Percentiles rank a stretch among this genome's conserved stretches.
Evolutionary conservation across 2,113 vertebrate genomes (phyloP).

Genomic region (Macquaria australasica): DNA sequence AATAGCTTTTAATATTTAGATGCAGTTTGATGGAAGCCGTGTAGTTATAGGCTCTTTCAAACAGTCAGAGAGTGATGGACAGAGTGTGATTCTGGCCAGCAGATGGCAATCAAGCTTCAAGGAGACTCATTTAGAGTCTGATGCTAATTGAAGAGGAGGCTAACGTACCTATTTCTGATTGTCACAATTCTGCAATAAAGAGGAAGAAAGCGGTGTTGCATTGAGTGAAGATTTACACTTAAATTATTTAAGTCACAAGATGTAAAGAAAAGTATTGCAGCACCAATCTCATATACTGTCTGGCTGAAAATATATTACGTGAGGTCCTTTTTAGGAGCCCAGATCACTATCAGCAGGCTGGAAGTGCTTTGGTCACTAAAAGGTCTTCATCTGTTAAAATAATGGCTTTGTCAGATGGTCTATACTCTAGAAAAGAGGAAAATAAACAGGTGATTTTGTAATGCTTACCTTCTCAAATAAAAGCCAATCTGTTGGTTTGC

Average conservation of each 20-base stretch:
- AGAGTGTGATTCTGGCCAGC: slow-evolving; percentile 25
- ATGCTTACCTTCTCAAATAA: not conserved
- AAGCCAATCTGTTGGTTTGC: not conserved
- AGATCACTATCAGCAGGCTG: not conserved
- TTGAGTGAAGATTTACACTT: not conserved
- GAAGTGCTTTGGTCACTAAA: too few species aligned
- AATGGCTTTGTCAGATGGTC: not conserved
- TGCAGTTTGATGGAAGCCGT: not conserved
- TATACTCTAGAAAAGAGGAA: not conserved
- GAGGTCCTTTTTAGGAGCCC: not conserved
- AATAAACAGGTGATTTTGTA: not conserved
- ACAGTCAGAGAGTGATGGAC: not conserved
- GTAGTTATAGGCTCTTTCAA: too few species aligned
- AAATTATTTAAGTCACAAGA: not conserved
- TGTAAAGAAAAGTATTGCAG: not conserved
- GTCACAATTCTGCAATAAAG: not conserved
- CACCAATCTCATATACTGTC: not conserved
- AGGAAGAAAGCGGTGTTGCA: not conserved
- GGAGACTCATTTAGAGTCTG: not conserved
- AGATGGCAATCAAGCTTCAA: slow-evolving; percentile 25
- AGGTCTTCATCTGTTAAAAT: not conserved
- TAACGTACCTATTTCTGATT: not conserved
- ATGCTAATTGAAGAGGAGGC: not conserved
- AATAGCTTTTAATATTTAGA: not conserved
- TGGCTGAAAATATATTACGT: not conserved